Conservation (phyloP, 2,888 invertebrate genomes). For the Calameuta idolon region DNA sequence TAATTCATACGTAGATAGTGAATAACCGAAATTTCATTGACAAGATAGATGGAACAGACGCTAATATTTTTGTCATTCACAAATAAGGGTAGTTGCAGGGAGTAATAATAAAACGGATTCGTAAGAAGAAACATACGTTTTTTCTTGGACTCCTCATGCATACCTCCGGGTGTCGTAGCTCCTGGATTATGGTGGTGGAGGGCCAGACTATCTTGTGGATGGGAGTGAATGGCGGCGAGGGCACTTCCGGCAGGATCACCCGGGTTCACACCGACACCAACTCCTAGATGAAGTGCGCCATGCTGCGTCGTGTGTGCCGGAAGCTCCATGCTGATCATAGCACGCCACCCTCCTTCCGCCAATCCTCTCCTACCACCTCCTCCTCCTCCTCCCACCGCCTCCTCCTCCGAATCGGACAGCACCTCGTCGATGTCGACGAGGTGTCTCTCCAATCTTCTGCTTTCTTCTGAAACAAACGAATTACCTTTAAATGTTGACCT, state of each 20-base stretch:
- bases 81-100: neutral
- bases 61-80: neutral
- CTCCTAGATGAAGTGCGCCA: slow-evolving; percentile 60
- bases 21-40: neutral
- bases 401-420: slow-evolving; percentile 32
- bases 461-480: slow-evolving; percentile 19
- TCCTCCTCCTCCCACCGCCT: slow-evolving; percentile 41
- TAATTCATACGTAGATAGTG: neutral
- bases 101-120: slow-evolving; percentile 39
- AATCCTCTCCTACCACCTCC: slow-evolving; percentile 51
- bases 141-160: slow-evolving; percentile 63
- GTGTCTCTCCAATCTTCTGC: slow-evolving; percentile 34
- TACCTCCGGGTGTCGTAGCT: slow-evolving; percentile 60
- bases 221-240: slow-evolving; percentile 58
- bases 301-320: slow-evolving; percentile 62
- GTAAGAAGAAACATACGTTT: slow-evolving; percentile 65
- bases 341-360: slow-evolving; percentile 53
- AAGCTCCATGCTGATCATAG: slow-evolving; percentile 66
- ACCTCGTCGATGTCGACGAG: slow-evolving; percentile 44
- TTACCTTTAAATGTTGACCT: neutral
- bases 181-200: slow-evolving; percentile 62
- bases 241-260: slow-evolving; percentile 59
- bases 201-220: slow-evolving; percentile 59
- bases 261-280: slow-evolving; percentile 55
- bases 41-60: neutral